Base-by-base conservation (phyloP, 2,888 invertebrate species). In the Mycalesis mineus region DNA sequence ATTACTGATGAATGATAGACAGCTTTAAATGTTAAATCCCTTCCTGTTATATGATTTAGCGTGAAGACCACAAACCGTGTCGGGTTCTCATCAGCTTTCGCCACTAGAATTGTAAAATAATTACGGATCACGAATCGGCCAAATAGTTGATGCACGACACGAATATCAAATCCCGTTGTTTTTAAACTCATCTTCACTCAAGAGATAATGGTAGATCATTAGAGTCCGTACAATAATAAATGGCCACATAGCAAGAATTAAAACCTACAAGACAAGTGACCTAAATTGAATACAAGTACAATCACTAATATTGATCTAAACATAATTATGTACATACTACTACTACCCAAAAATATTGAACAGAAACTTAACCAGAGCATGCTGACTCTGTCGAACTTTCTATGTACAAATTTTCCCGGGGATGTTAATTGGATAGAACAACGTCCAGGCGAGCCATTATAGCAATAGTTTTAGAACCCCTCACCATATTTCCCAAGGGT, bases 131-230 rank as follows among this genome's bases (percentile, higher is more conserved):
- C 75, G 75, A 84, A 80, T 79, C 76, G 67, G 64, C 67, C 68
- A 82, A 83, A 87, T 84, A 76, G 80, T 77, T 66, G 68, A 71
- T 68, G 78, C 88, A 86, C 86, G 85, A 86, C 76, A 77, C 66
- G 70, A 73, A 64, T 72, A 72, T 76, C 68, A 73, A 66, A 63
- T 66, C 68, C 82, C 82, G 84, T 82, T 84, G 84, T 67, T 64
- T 68, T 65, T 67, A 69, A 73, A 70, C 57, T 52, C 70, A 69
- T 64, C 61, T 64, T 50, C 42, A 31, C 22, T 28, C 17, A 31
- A 37, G 15, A 53, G 29, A 60, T 56, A 49, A 62, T 14, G 41
- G 57, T 53, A 40, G 39, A 51, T 49, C 29, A 45, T 62, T 53
- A 39, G 15, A 48, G 11, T 13, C 13, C 7, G 29, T 15, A 41